Evolutionary conservation across 2,113 vertebrate species (phyloP), one percentile per base, ranked within the genome.

Genomic region (Chaenogobius annularis): DNA sequence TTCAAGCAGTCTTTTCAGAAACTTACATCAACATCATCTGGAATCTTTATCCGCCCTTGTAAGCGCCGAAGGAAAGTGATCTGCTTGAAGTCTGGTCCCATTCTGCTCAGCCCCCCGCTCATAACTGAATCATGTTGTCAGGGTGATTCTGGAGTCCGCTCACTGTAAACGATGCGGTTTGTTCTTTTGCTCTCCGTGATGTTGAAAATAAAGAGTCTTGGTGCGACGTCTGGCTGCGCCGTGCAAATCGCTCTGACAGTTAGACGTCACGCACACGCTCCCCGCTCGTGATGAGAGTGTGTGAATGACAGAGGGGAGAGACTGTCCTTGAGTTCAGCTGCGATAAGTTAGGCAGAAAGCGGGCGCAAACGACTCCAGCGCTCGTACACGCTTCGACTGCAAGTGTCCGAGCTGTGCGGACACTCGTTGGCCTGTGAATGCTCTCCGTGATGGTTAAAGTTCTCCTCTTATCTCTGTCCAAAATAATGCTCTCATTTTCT

Each of bases 161-260:
- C 4, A 3, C 23, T 22, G 65, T 55, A 48, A 66, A 56, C 15
- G 13, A 75, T 61, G 31, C 31, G 58, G 58, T 69, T 54, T 71
- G 66, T 26, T 64, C 61, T 26, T 37, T 79, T 12, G 0, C 1
- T 31, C 61, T 73, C 76, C 44, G 66, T 72, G 69, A 72, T 73
- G 55, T 66, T 50, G 69, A 47, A 54, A 69, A 43, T 65, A 40
- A 66, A 73, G 72, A 26, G 69, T 8, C 37, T 69, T 7, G n/a
- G 23, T 1, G 5, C 40, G 5, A 19, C 13, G 23, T 40, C 72
- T 68, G 2, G 44, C 59, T 48, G 48, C 37, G 65, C 47, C 19
- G 46, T 64, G 11, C 19, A 23, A 37, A 43, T 44, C 40, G 14
- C 7, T 19, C 43, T 59, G 35, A 11, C 15, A 62, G 62, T 62